These are phyloP conservation scores for Leucophenga varia DNA, from an alignment of 1,140 invertebrate species.

Conservation along the genomic window DNA sequence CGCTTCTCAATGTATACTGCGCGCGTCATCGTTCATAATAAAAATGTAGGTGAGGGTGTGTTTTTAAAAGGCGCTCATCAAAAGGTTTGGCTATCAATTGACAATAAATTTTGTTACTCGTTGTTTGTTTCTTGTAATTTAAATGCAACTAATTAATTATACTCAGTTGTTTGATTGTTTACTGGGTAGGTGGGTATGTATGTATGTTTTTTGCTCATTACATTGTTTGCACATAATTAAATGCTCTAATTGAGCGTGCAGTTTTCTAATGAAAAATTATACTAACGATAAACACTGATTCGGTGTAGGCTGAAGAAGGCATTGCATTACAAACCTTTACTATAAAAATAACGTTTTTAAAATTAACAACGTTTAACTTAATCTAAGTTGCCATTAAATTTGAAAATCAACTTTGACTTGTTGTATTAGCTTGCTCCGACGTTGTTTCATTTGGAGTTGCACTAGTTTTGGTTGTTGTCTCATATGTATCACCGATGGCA, in stretches of 20 bases:
- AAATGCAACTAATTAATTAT: slow-evolving; percentile 43
- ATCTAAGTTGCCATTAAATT: too few species aligned
- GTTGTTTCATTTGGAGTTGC: too few species aligned
- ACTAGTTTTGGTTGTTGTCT: background rate
- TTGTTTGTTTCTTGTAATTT: too few species aligned
- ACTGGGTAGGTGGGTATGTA: too few species aligned
- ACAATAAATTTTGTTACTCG: slow-evolving; percentile 13
- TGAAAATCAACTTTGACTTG: background rate
- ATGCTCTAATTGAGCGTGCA: slow-evolving; percentile 29
- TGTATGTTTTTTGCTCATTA: slow-evolving; percentile 23
- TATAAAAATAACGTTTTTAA: too few species aligned
- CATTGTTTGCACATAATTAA: slow-evolving; percentile 51
- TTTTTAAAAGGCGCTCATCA: slow-evolving; percentile 16
- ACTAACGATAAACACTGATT: too few species aligned
- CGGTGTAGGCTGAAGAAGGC: too few species aligned
- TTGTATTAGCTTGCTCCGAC: background rate
- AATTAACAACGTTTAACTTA: too few species aligned
- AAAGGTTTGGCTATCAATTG: slow-evolving; percentile 27
- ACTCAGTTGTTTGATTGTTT: slow-evolving; percentile 11
- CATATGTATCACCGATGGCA: slow-evolving; percentile 34
- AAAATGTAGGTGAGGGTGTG: slow-evolving; percentile 31
- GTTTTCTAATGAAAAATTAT: too few species aligned
- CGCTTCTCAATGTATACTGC: too few species aligned
- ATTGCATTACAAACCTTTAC: too few species aligned
- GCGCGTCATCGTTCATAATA: too few species aligned